Percentiles rank a stretch among this genome's conserved stretches.
phyloP scores from a whole-genome alignment of 2,113 vertebrate genomes.

The Rafetus swinhoei region DNA sequence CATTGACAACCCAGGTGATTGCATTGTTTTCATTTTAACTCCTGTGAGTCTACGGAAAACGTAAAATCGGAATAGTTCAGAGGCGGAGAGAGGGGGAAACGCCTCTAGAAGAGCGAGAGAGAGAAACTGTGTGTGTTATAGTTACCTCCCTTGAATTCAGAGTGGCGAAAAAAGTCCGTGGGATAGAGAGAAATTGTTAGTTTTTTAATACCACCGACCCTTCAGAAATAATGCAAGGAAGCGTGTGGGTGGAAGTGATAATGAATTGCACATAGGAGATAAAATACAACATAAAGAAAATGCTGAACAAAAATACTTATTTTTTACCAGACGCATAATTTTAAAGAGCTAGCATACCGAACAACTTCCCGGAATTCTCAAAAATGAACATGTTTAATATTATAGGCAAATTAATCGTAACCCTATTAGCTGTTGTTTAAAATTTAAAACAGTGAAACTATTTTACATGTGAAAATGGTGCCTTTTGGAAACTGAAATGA shows the following conservation, averaged over 20 bases:
- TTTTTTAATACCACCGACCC: background rate
- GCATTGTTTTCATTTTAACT: background rate
- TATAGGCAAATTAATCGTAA: background rate
- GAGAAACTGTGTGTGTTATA: too few species aligned
- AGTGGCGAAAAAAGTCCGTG: background rate
- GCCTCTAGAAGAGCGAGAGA: background rate
- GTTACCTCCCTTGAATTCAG: background rate
- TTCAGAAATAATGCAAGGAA: background rate
- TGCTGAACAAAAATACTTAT: fast-evolving
- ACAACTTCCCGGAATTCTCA: background rate
- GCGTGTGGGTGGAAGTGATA: background rate
- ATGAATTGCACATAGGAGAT: background rate
- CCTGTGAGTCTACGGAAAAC: background rate
- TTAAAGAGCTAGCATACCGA: background rate
- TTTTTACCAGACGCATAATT: background rate
- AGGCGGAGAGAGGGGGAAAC: too few species aligned
- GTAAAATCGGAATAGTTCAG: background rate
- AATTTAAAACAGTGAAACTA: background rate
- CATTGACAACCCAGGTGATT: background rate
- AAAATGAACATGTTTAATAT: background rate
- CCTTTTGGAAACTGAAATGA: background rate
- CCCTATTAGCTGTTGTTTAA: background rate
- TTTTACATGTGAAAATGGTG: background rate
- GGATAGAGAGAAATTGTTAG: background rate
- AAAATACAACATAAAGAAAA: background rate